Evolutionary conservation across 2,797 vertebrate species (phyloP).

Genomic region (Pelodytes ibericus): DNA sequence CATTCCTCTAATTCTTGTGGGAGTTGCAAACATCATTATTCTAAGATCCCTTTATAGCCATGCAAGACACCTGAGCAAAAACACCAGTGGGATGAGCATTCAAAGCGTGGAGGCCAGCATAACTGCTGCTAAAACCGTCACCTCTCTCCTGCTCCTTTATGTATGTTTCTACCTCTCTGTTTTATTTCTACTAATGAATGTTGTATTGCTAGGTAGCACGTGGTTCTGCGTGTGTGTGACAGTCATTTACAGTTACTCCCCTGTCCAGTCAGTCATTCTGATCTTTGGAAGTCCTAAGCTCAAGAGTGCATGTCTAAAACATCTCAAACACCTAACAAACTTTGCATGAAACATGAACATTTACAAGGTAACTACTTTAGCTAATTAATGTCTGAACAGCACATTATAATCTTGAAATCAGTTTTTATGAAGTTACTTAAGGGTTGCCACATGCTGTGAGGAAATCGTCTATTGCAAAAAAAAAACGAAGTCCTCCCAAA

Average conservation of each 20-base stretch:
- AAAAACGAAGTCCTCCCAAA: too few species aligned
- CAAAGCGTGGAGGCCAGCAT: slow-evolving; percentile 43
- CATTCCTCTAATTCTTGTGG: slow-evolving; percentile 29
- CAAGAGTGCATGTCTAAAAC: neutral
- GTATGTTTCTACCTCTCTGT: slow-evolving; percentile 34
- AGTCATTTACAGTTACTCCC: slow-evolving; percentile 35
- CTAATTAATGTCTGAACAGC: too few species aligned
- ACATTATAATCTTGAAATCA: too few species aligned
- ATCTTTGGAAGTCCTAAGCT: slow-evolving; percentile 42
- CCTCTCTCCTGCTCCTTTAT: slow-evolving; percentile 35
- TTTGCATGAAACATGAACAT: neutral
- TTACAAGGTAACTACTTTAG: too few species aligned
- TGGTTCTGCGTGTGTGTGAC: slow-evolving; percentile 42
- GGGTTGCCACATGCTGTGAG: too few species aligned
- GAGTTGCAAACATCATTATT: slow-evolving; percentile 25
- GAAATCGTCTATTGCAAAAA: too few species aligned
- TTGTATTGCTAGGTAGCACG: slow-evolving; percentile 23
- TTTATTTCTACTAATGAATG: slow-evolving; percentile 30
- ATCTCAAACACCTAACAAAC: neutral
- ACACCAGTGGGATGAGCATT: slow-evolving; percentile 21
- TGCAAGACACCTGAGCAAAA: slow-evolving; percentile 37
- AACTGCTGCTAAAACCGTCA: slow-evolving; percentile 28
- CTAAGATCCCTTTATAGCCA: slow-evolving; percentile 26
- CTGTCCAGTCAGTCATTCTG: slow-evolving; percentile 40
- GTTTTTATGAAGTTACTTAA: too few species aligned